Evolutionary conservation across 64 coral and sea anemone species (phyloP).

Genomic region (Actinia equina): DNA sequence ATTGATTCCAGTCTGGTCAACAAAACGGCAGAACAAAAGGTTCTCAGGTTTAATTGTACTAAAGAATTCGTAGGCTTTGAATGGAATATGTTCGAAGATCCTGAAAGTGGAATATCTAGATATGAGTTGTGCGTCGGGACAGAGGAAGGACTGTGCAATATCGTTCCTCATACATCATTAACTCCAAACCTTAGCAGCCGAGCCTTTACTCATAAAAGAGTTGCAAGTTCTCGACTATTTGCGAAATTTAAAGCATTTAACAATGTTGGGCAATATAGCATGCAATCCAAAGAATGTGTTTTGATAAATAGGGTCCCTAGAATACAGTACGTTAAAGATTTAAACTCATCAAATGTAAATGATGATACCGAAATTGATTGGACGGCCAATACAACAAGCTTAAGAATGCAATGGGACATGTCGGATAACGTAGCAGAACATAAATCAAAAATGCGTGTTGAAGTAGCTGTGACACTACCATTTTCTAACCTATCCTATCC

Average conservation of each 20-base stretch:
- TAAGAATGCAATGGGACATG: conserved; percentile 54
- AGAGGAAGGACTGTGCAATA: conserved; percentile 40
- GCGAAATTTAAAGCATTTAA: conserved; percentile 57
- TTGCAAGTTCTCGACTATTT: conserved; percentile 46
- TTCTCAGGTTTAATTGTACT: conserved; percentile 45
- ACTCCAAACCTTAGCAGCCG: conserved; percentile 15
- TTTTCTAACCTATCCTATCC: conserved; percentile 49
- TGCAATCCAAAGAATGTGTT: conserved; percentile 44
- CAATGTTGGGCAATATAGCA: conserved; percentile 27
- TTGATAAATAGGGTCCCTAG: conserved; percentile 60
- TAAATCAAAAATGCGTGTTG: conserved; percentile 54
- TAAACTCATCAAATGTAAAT: neutral
- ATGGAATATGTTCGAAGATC: conserved; percentile 82
- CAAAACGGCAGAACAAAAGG: too few relatives aligned
- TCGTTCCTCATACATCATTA: conserved; percentile 22
- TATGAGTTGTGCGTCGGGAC: conserved; percentile 82
- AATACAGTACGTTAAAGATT: conserved; percentile 55
- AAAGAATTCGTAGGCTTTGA: conserved; percentile 54
- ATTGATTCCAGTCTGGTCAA: conserved; percentile 16
- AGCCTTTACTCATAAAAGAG: conserved; percentile 47
- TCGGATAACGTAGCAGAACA: conserved; percentile 20
- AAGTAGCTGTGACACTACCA: conserved; percentile 47
- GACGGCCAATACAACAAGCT: conserved; percentile 51
- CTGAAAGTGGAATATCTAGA: conserved; percentile 37
- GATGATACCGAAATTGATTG: conserved; percentile 70